Conservation (phyloP, 2,888 invertebrate species). For the Rhingia rostrata region DNA sequence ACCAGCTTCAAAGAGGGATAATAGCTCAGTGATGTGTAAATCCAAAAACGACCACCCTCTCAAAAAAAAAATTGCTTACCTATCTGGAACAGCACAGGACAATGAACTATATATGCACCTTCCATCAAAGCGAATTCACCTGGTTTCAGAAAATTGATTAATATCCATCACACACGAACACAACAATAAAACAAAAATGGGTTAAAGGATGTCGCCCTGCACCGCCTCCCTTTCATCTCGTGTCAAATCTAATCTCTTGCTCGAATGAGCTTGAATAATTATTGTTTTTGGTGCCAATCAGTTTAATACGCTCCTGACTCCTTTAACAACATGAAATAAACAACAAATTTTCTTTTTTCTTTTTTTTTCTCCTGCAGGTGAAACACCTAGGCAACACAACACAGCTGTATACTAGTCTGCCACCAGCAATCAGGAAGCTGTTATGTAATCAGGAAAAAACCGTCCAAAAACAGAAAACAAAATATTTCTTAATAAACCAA, state of each 20-base stretch:
- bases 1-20: not conserved
- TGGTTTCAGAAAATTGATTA: slow-evolving; percentile 41
- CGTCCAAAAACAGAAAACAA: slow-evolving; percentile 59
- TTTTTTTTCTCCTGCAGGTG: slow-evolving; percentile 50
- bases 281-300: slow-evolving; percentile 34
- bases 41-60: not conserved
- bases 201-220: slow-evolving; percentile 21
- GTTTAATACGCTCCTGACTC: slow-evolving; percentile 37
- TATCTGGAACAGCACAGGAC: slow-evolving; percentile 51
- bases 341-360: slow-evolving; percentile 14
- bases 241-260: slow-evolving; percentile 59
- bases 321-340: slow-evolving; percentile 16
- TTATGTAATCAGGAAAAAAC: slow-evolving; percentile 64
- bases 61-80: slow-evolving; percentile 21
- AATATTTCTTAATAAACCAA: not conserved
- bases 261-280: slow-evolving; percentile 36
- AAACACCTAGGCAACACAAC: slow-evolving; percentile 55
- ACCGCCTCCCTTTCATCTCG: slow-evolving; percentile 16
- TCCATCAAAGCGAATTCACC: slow-evolving; percentile 24
- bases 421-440: slow-evolving; percentile 52
- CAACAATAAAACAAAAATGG: slow-evolving; percentile 17
- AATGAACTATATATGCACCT: slow-evolving; percentile 51
- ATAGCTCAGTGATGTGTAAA: slow-evolving; percentile 15
- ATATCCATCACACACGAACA: not conserved
- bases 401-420: slow-evolving; percentile 30